These are phyloP conservation scores for Nasua narica DNA, from an alignment of 2,797 vertebrate genomes.

Conservation along the genomic window DNA sequence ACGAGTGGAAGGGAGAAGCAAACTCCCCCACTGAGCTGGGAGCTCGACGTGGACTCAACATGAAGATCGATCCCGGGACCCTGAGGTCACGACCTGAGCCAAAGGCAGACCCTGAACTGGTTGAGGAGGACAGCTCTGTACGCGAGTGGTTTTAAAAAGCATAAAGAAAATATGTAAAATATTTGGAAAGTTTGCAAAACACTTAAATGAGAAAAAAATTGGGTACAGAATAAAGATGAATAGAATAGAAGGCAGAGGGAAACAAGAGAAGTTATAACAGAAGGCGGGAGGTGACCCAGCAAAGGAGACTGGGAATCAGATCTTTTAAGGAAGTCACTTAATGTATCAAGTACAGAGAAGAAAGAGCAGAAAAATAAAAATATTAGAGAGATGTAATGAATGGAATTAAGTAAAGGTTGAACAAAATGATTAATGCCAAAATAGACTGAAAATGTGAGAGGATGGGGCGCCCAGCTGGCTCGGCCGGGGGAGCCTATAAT, in stretches of 20 bases:
- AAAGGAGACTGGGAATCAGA: not conserved
- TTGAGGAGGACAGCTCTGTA: not conserved
- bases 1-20: not conserved
- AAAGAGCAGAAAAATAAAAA: not conserved
- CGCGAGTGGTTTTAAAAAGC: not conserved
- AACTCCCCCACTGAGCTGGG: not conserved
- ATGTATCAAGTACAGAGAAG: not conserved
- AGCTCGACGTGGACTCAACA: fast-evolving
- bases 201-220: not conserved
- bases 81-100: not conserved
- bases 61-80: not conserved
- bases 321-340: not conserved
- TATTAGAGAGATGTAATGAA: not conserved
- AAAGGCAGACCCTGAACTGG: not conserved
- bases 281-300: not conserved
- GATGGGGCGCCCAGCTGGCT: too few species aligned
- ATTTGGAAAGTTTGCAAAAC: not conserved
- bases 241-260: not conserved
- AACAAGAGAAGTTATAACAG: not conserved
- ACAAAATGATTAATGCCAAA: not conserved
- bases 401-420: not conserved
- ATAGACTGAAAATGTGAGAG: not conserved
- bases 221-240: not conserved
- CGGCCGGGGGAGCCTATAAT: too few species aligned
- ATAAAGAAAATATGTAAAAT: not conserved